Percentiles rank a stretch among this genome's conserved stretches.
These are phyloP conservation scores for Rutilus rutilus DNA, from an alignment of 2,113 vertebrate species.

Conservation along the genomic window DNA sequence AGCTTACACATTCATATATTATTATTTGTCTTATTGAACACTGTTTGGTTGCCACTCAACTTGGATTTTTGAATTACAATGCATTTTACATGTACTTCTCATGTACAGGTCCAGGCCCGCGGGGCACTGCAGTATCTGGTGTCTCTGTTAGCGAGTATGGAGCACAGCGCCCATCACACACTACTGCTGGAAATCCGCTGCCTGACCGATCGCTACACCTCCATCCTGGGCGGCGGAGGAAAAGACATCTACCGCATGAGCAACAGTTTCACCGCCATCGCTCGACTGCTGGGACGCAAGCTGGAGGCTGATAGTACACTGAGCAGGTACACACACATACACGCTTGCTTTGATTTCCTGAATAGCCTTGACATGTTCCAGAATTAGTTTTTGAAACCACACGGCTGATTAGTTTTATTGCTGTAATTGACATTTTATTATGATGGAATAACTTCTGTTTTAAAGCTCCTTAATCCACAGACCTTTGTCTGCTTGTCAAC, in stretches of 20 bases:
- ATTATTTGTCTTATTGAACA: no score
- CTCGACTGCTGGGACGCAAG: slow-evolving; percentile 80
- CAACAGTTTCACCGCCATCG: slow-evolving; percentile 91
- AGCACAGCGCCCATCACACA: slow-evolving; percentile 89
- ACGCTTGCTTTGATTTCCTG: background rate
- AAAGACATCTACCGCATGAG: slow-evolving; percentile 94
- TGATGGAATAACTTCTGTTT: slow-evolving; percentile 20
- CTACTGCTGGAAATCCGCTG: slow-evolving; percentile 89
- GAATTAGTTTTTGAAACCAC: slow-evolving; percentile 5
- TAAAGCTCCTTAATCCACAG: background rate
- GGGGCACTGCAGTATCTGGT: slow-evolving; percentile 84
- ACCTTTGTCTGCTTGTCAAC: background rate
- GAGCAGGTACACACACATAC: slow-evolving; percentile 75
- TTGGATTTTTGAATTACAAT: no score
- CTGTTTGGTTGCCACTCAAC: no score
- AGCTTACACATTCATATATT: no score
- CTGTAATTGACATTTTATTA: slow-evolving; percentile 28
- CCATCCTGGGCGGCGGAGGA: slow-evolving; percentile 82
- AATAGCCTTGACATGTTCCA: slow-evolving; percentile 13
- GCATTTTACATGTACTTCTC: background rate
- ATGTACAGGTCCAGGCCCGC: slow-evolving; percentile 81
- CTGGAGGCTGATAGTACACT: slow-evolving; percentile 68
- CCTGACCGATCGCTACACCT: slow-evolving; percentile 82
- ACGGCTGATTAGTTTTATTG: slow-evolving; percentile 6
- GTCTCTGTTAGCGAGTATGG: slow-evolving; percentile 86